phyloP scores from a whole-genome alignment of 2,797 vertebrate genomes.

The Enteromius argenteus region DNA sequence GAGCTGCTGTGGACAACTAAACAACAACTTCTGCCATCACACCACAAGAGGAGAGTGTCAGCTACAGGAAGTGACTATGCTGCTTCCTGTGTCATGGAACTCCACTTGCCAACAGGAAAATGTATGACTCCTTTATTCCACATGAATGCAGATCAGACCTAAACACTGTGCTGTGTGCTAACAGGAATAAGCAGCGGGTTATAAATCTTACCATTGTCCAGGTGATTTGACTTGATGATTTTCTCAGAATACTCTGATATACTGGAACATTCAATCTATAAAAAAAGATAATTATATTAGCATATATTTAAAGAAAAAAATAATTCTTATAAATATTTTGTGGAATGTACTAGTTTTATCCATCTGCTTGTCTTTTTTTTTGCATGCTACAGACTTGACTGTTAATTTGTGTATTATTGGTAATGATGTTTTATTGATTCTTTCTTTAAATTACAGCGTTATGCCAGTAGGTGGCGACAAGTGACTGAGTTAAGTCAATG shows the following conservation, averaged over 20 bases:
- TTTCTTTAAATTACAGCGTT: neutral
- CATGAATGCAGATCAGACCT: constrained; percentile 9
- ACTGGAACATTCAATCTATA: constrained; percentile 96
- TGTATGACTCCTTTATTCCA: constrained; percentile 33
- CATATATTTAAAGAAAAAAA: neutral
- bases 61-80: constrained; percentile 50
- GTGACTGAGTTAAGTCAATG: neutral
- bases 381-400: neutral
- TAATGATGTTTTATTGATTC: neutral
- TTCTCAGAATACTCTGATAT: constrained; percentile 99
- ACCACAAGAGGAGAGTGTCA: constrained; percentile 37
- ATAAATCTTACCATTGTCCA: constrained; percentile 90
- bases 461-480: neutral
- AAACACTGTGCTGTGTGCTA: neutral
- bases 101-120: constrained; percentile 27
- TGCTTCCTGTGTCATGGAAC: constrained; percentile 45
- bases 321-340: neutral
- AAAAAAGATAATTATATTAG: constrained; percentile 13
- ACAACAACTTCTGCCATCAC: constrained; percentile 48
- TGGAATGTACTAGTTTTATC: neutral
- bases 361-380: neutral
- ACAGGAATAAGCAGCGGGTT: neutral
- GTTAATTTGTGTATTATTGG: neutral
- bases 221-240: constrained; percentile 97
- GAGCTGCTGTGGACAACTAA: constrained; percentile 42